phyloP scores from a whole-genome alignment of 2,888 invertebrate genomes.

The Eilema sororculum region DNA sequence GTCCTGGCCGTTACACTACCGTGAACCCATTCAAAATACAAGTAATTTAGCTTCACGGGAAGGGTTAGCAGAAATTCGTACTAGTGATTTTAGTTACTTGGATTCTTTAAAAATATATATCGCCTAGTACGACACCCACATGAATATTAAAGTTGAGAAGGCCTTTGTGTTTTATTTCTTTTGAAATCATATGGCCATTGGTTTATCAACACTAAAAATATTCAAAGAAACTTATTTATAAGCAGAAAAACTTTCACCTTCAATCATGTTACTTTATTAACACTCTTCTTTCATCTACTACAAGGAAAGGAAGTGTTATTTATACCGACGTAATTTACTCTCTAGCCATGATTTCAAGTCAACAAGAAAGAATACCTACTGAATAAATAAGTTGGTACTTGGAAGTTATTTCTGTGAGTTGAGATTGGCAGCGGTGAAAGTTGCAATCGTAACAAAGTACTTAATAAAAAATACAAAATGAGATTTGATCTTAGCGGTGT shows the following conservation, averaged over 20 bases:
- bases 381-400: neutral
- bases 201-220: slow-evolving; percentile 10
- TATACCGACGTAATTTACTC: neutral
- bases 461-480: neutral
- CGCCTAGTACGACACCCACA: too few relatives aligned
- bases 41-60: too few relatives aligned
- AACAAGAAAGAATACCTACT: slow-evolving; percentile 6
- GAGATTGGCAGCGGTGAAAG: neutral
- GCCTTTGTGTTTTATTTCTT: too few relatives aligned
- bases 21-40: too few relatives aligned
- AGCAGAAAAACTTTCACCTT: slow-evolving; percentile 21
- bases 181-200: too few relatives aligned
- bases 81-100: too few relatives aligned
- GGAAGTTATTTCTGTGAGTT: neutral
- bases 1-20: too few relatives aligned
- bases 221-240: slow-evolving; percentile 6
- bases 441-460: neutral
- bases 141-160: too few relatives aligned
- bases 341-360: neutral
- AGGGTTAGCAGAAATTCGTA: too few relatives aligned
- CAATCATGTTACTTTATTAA: neutral
- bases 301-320: slow-evolving; percentile 8
- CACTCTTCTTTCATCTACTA: slow-evolving; percentile 12
- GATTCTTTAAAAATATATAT: too few relatives aligned
- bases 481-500: neutral